Percentiles rank a stretch among this genome's conserved stretches.
Evolutionary conservation across 2,888 invertebrate species (phyloP).

Genomic region (Camponotus fellah): DNA sequence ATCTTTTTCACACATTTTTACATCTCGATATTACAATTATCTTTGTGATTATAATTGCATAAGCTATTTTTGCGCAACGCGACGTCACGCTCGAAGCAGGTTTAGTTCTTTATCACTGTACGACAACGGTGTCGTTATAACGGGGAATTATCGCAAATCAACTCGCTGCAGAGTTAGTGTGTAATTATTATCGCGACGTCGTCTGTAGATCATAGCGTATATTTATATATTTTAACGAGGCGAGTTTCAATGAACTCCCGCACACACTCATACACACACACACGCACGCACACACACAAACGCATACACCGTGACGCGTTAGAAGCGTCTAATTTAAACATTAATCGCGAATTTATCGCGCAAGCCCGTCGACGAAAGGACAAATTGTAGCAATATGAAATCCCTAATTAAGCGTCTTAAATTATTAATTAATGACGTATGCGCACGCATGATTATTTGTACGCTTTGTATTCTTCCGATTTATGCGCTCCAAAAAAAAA

Average conservation of each 20-base stretch:
- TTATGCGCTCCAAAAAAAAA: background rate
- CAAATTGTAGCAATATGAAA: background rate
- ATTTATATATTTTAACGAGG: constrained; percentile 5
- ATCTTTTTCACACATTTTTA: background rate
- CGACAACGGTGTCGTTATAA: background rate
- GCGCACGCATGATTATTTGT: constrained; percentile 3
- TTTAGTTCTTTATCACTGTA: background rate
- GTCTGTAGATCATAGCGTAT: constrained; percentile 28
- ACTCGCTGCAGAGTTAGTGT: background rate
- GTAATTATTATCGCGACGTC: constrained; percentile 32
- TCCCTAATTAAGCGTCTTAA: constrained; percentile 2
- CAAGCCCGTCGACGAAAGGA: background rate
- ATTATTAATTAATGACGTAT: constrained; percentile 1
- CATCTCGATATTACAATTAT: background rate
- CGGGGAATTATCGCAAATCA: constrained; percentile 19
- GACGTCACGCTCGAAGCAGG: constrained; percentile 4
- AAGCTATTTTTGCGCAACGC: background rate
- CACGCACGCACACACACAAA: background rate
- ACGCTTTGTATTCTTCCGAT: background rate
- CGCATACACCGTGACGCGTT: background rate
- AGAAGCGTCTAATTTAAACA: background rate
- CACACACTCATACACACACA: background rate
- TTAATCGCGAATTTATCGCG: background rate
- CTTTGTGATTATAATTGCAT: background rate
- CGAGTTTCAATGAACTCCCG: constrained; percentile 37